Conservation (phyloP, 2,888 invertebrate species). For the Polydrusus tereticollis region DNA sequence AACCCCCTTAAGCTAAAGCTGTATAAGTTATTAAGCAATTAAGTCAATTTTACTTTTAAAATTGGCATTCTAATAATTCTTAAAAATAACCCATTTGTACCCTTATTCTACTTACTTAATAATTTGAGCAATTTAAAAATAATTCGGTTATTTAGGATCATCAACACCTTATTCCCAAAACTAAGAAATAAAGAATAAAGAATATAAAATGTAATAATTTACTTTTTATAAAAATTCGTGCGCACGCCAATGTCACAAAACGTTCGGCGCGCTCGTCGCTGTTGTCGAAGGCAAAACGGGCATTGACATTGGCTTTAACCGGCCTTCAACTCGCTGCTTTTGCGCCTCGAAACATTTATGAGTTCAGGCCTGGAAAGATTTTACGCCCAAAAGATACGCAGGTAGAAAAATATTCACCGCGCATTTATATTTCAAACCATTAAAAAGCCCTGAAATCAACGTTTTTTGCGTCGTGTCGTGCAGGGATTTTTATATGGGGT, state of each 20-base stretch:
- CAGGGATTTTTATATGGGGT: not conserved
- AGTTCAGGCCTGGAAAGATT: conserved; percentile 12
- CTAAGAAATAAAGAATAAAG: not conserved
- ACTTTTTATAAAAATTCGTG: not conserved
- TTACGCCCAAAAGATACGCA: not conserved
- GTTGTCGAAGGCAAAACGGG: conserved; percentile 59
- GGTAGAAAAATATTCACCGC: conserved; percentile 33
- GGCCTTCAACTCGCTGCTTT: conserved; percentile 65
- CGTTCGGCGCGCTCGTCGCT: conserved; percentile 52
- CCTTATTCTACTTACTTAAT: too few relatives aligned
- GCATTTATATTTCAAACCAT: conserved; percentile 20
- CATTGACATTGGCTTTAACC: conserved; percentile 66
- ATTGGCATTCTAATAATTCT: too few relatives aligned
- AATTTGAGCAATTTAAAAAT: too few relatives aligned
- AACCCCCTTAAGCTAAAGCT: too few relatives aligned
- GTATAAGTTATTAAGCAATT: too few relatives aligned
- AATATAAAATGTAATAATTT: not conserved
- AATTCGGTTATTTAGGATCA: too few relatives aligned
- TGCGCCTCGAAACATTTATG: conserved; percentile 29
- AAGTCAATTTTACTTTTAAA: too few relatives aligned
- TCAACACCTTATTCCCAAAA: too few relatives aligned
- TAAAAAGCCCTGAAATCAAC: conserved; percentile 6
- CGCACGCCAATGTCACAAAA: conserved; percentile 41
- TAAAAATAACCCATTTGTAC: too few relatives aligned
- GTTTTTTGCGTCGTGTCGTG: conserved; percentile 4